Base-by-base conservation (phyloP, 2,113 vertebrate species). In the Rhodinocichla rosea region DNA sequence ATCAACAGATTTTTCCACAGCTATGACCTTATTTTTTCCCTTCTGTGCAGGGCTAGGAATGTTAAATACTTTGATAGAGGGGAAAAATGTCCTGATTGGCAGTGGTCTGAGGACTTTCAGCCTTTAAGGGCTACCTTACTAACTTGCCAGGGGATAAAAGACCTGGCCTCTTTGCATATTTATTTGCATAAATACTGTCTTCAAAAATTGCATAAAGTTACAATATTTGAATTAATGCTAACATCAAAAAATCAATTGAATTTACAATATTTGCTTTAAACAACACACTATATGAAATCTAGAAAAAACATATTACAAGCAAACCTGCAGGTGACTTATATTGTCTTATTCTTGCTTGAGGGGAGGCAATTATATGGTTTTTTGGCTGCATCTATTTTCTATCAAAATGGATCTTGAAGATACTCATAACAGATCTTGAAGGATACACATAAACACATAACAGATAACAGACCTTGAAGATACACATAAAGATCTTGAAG, bases 151-250 rank as follows among this genome's bases (percentile, higher is more conserved):
- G n/a, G 49, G 10, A 73, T 65, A 77, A 79, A 75, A 91, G 59
- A 47, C 47, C 17, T 45, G 57, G 9, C 15, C 37, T 93, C 42
- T 91, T 92, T 94, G 71, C 88, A 90, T 95, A 63, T 57, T 81
- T 78, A 93, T 97, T 96, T 97, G 95, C 92, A 95, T 97, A 90
- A 93, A 89, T 63, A n/a, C 28, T 65, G 71, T 44, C 56, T 88
- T 74, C 28, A 24, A 78, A 78, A 78, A 83, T 79, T 37, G 23
- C 69, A 68, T 18, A 30, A 35, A 81, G 63, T 74, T 81, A 64
- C 60, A 78, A 4, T 67, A 78, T 90, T 89, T 88, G 40, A 56
- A 83, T 80, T 68, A 83, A 79, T 57, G 27, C n/a, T 71, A 83
- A 26, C 39, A 88, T 59, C 6, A 33, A 68, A 73, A 78, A 69